phyloP scores from a whole-genome alignment of 2,113 vertebrate species.

The Campylomormyrus numenius region DNA sequence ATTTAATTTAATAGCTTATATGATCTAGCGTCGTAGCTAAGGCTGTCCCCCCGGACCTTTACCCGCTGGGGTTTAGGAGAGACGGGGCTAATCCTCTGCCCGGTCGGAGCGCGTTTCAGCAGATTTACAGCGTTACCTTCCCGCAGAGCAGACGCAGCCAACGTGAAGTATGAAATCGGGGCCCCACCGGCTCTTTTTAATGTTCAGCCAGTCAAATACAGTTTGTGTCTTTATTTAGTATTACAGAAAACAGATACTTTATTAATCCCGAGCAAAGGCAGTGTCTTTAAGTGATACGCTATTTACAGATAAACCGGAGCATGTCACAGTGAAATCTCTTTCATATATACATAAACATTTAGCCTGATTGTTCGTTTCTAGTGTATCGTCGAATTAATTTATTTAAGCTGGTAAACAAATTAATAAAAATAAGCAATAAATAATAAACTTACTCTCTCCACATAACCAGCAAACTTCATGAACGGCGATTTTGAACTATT shows the following conservation, averaged over 20 bases:
- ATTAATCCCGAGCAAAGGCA: no score
- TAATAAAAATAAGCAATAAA: no score
- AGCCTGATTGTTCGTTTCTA: neutral
- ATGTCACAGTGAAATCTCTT: neutral
- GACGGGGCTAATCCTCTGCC: neutral
- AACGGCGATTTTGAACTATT: neutral
- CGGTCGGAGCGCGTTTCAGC: neutral
- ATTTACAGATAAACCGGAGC: neutral
- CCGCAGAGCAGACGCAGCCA: neutral
- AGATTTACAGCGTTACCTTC: neutral
- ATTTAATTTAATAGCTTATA: neutral
- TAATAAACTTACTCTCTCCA: neutral
- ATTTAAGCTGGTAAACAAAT: neutral
- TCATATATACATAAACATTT: neutral
- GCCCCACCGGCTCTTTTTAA: neutral
- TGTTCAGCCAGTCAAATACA: neutral
- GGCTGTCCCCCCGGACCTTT: neutral
- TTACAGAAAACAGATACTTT: neutral
- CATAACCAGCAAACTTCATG: neutral
- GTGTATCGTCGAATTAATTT: neutral
- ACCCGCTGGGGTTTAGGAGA: neutral
- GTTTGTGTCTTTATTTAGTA: neutral
- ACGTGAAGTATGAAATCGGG: neutral
- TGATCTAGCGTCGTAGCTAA: neutral
- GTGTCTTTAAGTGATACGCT: neutral